Evolutionary conservation across 1,140 invertebrate species (phyloP), one percentile per base, ranked within the genome.

Genomic region (Mactra quadrangularis): DNA sequence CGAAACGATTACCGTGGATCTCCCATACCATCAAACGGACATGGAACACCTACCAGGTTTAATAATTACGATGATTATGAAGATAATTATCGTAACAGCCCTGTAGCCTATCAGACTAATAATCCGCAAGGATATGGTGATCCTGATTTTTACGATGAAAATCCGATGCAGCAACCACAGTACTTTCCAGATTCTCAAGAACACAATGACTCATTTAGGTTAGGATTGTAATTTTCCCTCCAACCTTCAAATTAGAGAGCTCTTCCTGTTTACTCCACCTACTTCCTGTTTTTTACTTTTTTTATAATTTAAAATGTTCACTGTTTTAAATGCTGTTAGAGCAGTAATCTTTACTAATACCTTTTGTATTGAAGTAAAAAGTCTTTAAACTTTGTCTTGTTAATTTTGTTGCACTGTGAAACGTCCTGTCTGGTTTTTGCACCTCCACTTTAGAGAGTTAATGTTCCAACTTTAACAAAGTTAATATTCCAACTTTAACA

Each of bases 31-130:
- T 55, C 75, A 53, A 81, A 81, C 33, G 45, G 66, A 17, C 74
- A 75, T 0, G 59, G 64, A 17, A 87, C 83, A n/a, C 87, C 85
- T 6, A 84, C 84, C 81, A 88, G 87, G 87, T 88, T 87, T 52
- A 83, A 77, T 72, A 74, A 84, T 68, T 66, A 81, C 62, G 77
- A 81, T 71, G 47, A 70, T 79, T 64, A 70, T 72, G 68, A 57
- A 17, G 68, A 74, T 74, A 75, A 66, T 75, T 82, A 82, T 74
- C 79, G 70, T 82, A 71, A 52, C 72, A 82, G 79, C 53, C 70
- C 50, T 25, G 41, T 83, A 84, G 81, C 57, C 45, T 82, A 78
- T 52, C 59, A 60, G 15, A 45, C 82, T 82, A 75, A 83, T 60
- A 76, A 70, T 6, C 81, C 75, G 27, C 74, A 83, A 55, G 82